Evolutionary conservation across 1,140 invertebrate species (phyloP).

Genomic region (Drosophila azteca): DNA sequence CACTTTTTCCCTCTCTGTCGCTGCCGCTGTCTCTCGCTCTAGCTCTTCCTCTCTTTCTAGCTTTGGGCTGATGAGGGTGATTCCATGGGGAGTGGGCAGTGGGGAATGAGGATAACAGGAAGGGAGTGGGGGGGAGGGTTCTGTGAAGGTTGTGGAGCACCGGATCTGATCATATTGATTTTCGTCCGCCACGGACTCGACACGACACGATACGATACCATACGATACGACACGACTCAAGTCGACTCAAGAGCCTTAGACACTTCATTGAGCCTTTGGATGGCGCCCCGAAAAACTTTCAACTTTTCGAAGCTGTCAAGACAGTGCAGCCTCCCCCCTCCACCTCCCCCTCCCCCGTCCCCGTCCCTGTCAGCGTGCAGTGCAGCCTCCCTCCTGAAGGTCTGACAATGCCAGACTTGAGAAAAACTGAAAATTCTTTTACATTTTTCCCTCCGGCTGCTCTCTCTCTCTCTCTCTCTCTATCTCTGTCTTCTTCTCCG

Average conservation of each 20-base stretch:
- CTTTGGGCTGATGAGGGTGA: conserved; percentile 17
- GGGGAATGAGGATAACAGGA: background rate
- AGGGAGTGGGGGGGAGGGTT: background rate
- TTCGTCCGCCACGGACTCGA: conserved; percentile 22
- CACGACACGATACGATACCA: no score
- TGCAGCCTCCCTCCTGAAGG: background rate
- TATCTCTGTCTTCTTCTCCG: background rate
- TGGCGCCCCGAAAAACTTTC: conserved; percentile 11
- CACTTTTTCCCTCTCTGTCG: no score
- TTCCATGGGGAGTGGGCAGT: background rate
- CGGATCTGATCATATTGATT: conserved; percentile 54
- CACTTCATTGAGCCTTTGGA: conserved; percentile 64
- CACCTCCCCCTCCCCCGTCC: background rate
- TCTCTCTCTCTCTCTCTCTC: background rate
- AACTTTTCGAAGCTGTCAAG: conserved; percentile 63
- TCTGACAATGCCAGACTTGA: conserved; percentile 47
- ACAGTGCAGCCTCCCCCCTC: conserved; percentile 54
- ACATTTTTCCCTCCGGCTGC: conserved; percentile 12
- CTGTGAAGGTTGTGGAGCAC: background rate
- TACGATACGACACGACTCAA: no score
- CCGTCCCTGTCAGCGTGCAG: background rate
- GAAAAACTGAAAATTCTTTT: conserved; percentile 59
- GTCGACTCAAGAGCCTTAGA: conserved; percentile 18
- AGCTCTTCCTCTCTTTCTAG: background rate
- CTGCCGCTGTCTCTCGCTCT: no score